Conservation (phyloP, 2,113 vertebrate genomes). For the Nanorana parkeri region DNA sequence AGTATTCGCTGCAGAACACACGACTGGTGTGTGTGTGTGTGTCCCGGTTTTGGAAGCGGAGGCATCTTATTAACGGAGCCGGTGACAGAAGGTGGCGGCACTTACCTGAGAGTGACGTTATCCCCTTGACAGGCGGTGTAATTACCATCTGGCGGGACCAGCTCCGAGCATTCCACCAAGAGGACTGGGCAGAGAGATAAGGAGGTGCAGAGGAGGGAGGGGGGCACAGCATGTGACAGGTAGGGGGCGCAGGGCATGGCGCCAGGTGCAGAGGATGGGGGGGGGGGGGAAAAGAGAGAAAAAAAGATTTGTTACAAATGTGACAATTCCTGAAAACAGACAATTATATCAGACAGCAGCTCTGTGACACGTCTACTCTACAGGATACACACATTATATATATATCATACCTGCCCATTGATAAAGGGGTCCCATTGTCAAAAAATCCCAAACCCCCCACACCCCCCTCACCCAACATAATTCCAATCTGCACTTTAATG, state of each 20-base stretch:
- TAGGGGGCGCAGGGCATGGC: not conserved
- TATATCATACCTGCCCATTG: no score
- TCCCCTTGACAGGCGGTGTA: conserved; percentile 55
- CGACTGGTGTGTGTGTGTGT: no score
- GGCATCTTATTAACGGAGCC: not conserved
- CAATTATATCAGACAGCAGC: not conserved
- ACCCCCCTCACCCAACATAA: no score
- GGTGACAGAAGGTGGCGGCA: conserved; percentile 3
- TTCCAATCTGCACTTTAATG: no score
- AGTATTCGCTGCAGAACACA: no score
- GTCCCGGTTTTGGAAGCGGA: not conserved
- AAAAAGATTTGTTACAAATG: not conserved
- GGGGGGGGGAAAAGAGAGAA: not conserved
- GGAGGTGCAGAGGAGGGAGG: not conserved
- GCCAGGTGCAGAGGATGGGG: not conserved
- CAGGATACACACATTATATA: no score
- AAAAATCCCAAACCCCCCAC: no score
- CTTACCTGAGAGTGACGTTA: conserved; percentile 55
- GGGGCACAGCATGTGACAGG: not conserved
- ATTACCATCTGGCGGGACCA: conserved; percentile 47
- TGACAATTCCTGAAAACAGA: not conserved
- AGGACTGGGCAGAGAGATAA: conserved; percentile 46
- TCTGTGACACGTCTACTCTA: no score
- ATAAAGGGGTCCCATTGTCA: no score
- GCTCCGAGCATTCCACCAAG: conserved; percentile 48